Base-by-base conservation (phyloP, 2,113 vertebrate genomes). In the Sebastes schlegelii region DNA sequence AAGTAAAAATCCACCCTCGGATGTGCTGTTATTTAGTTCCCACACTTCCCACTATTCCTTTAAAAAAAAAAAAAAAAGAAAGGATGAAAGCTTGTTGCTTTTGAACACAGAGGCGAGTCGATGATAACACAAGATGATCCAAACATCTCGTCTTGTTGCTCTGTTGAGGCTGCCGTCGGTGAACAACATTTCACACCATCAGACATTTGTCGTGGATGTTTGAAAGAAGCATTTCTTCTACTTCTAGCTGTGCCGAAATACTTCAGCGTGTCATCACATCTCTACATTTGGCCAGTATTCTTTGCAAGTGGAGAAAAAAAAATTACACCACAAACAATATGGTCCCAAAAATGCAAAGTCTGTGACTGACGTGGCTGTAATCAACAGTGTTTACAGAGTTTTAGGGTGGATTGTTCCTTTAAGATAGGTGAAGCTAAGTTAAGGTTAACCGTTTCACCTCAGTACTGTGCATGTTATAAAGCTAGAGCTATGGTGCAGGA, bases 261-360 rank as follows among this genome's bases (percentile, higher is more conserved):
- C 11, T 34, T 34, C 34, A 34, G 34, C 34, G 34, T 34, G 34
- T 34, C 11, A 21, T 12, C 51, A 45, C 58, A 26, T 45, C 45
- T 61, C 26, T 62, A 51, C 23, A 61, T 78, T 12, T 17, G 66
- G 45, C 55, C 26, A 62, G 1, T 19, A 51, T 23, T 71, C 77
- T 45, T 64, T n/a, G 2, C 21, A 34, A 63, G 23, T 57, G 60
- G 12, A 21, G 1, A 23, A 23, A 42, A 17, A 79, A 14, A 17
- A 68, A 45, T 4, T 1, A 57, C 70, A 48, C 51, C 42, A 46
- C 48, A 73, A 51, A 73, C 8, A 65, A 46, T 9, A 48, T 49
- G 60, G 40, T 63, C 73, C 57, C 49, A 17, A 8, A 64, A 60
- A 57, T 26, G 19, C 13, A 61, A 77, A 71, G 48, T 4, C 21